These are phyloP conservation scores for Lacerta viridis DNA, from an alignment of 2,797 vertebrate species.

Conservation along the genomic window DNA sequence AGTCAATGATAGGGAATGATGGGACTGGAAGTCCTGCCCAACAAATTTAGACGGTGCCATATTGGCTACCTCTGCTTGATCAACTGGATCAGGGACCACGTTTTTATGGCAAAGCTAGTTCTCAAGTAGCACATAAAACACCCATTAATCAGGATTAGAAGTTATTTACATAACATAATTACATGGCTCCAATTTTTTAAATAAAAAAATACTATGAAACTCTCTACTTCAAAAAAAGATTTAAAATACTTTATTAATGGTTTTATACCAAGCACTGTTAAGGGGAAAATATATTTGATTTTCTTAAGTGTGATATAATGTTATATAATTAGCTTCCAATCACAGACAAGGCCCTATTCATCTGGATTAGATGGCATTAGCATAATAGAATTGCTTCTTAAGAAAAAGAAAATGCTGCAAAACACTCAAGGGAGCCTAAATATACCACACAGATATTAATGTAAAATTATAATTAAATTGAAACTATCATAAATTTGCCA, in stretches of 20 bases:
- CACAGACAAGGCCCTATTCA: constrained; percentile 67
- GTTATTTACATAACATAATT: constrained; percentile 36
- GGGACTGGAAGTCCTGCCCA: no score
- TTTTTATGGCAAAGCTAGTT: constrained; percentile 15
- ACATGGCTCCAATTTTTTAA: constrained; percentile 35
- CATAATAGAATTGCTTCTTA: constrained; percentile 55
- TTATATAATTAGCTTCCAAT: constrained; percentile 64
- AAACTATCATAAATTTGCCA: constrained; percentile 58
- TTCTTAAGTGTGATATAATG: constrained; percentile 66
- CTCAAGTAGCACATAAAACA: constrained; percentile 28
- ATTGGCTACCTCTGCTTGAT: neutral
- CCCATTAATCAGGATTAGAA: constrained; percentile 29
- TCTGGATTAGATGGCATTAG: constrained; percentile 71
- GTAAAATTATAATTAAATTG: constrained; percentile 64
- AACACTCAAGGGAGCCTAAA: constrained; percentile 52
- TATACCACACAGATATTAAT: constrained; percentile 49
- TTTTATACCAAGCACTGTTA: constrained; percentile 11
- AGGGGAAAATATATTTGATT: constrained; percentile 58
- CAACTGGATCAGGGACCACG: neutral
- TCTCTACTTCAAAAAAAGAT: constrained; percentile 48
- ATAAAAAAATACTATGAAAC: neutral
- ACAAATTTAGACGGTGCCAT: no score
- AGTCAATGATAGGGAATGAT: no score
- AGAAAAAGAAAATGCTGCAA: constrained; percentile 63
- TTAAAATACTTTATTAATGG: constrained; percentile 51